Conservation (phyloP, 23 tunicate genomes). For the Trididemnum nubilum region DNA sequence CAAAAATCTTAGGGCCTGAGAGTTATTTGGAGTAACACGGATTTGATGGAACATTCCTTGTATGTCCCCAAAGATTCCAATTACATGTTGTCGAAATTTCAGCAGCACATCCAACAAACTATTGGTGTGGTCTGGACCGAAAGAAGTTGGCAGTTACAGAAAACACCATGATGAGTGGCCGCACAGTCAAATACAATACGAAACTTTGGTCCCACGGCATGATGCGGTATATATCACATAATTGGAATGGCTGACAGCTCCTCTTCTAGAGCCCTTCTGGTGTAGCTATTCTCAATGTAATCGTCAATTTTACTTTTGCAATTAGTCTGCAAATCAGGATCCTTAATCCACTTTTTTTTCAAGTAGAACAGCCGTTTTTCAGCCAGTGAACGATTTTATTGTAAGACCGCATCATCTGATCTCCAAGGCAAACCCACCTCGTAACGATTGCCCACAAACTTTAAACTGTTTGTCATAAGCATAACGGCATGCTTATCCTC, state of each 20-base stretch:
- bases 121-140: conserved; percentile 19
- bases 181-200: conserved; percentile 16
- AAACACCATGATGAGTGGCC: background rate
- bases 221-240: conserved; percentile 22
- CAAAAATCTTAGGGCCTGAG: conserved; percentile 7
- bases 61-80: background rate
- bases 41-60: conserved; percentile 16
- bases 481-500: conserved; percentile 12
- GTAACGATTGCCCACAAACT: background rate
- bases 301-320: conserved; percentile 22
- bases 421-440: conserved; percentile 12
- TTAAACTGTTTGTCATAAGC: background rate
- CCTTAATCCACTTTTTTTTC: background rate
- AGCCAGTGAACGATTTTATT: conserved; percentile 25
- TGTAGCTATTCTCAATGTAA: background rate
- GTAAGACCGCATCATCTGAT: background rate
- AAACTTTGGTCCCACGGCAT: background rate
- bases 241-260: background rate
- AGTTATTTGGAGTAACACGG: background rate
- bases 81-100: background rate
- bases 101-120: conserved; percentile 1
- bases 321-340: background rate
- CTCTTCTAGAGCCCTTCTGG: background rate
- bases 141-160: background rate
- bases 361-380: conserved; percentile 24